Evolutionary conservation across 2,113 vertebrate genomes (phyloP).

Genomic region (Ploceus nigricollis): DNA sequence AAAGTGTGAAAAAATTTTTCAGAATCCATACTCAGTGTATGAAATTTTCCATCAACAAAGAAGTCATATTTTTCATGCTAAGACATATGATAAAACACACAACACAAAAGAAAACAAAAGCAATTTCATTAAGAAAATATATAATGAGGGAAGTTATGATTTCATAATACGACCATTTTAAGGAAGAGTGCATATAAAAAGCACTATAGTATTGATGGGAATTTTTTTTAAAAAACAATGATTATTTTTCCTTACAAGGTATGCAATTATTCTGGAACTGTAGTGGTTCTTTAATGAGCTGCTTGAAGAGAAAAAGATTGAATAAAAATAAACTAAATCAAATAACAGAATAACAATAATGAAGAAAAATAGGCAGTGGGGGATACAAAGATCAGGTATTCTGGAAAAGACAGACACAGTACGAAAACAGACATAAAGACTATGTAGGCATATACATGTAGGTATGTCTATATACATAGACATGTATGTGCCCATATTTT

Average conservation of each 20-base stretch:
- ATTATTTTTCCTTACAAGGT: background rate
- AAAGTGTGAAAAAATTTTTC: background rate
- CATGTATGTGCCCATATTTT: background rate
- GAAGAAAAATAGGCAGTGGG: background rate
- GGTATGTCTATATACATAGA: background rate
- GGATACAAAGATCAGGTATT: background rate
- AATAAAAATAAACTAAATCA: accelerated
- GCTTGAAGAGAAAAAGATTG: background rate
- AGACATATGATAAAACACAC: background rate
- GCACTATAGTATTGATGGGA: accelerated
- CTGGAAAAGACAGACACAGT: background rate
- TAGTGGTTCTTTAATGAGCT: background rate
- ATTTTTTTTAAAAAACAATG: background rate
- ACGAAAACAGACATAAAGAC: background rate
- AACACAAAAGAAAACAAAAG: background rate
- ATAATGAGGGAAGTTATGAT: background rate
- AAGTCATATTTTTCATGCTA: background rate
- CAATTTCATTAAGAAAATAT: background rate
- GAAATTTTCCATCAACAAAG: background rate
- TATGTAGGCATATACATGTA: background rate
- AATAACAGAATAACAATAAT: background rate
- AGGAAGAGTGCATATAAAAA: background rate
- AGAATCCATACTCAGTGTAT: background rate
- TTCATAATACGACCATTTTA: background rate
- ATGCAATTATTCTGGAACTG: background rate